Conservation (phyloP, 2,797 vertebrate species). For the Chelidonichthys spinosus region DNA sequence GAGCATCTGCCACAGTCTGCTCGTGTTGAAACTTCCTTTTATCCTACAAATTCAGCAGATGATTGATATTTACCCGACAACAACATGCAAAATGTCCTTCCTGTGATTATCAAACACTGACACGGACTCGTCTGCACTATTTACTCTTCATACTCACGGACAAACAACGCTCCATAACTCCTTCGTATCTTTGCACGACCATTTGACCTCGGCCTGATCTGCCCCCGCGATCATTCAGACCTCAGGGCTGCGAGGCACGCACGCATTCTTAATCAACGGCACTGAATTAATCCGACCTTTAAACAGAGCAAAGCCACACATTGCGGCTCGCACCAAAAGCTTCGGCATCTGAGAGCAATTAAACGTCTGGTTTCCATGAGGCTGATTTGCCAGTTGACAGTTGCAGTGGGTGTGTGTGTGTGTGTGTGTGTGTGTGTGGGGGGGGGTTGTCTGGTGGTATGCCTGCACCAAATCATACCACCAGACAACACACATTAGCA, state of each 20-base stretch:
- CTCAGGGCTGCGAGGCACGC: slow-evolving; percentile 48
- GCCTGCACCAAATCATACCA: slow-evolving; percentile 71
- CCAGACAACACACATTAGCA: slow-evolving; percentile 68
- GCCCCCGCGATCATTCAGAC: slow-evolving; percentile 50
- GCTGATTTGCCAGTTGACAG: slow-evolving; percentile 78
- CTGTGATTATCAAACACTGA: slow-evolving; percentile 28
- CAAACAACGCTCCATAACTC: slow-evolving; percentile 25
- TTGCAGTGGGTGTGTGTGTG: slow-evolving; percentile 45
- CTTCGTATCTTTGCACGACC: slow-evolving; percentile 17
- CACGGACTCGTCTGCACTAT: slow-evolving; percentile 10
- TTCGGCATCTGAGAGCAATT: slow-evolving; percentile 85
- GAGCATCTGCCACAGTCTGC: slow-evolving; percentile 5
- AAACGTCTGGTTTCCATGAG: slow-evolving; percentile 82
- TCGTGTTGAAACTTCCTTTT: slow-evolving; percentile 13
- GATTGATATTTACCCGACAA: slow-evolving; percentile 17
- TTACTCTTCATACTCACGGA: slow-evolving; percentile 6
- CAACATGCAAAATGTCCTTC: slow-evolving; percentile 8
- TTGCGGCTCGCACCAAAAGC: slow-evolving; percentile 72
- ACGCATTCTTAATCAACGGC: slow-evolving; percentile 72
- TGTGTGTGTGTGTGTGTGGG: background rate
- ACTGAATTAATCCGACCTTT: slow-evolving; percentile 74
- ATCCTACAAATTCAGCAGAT: slow-evolving; percentile 14
- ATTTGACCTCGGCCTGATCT: slow-evolving; percentile 47
- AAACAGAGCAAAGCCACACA: slow-evolving; percentile 74
- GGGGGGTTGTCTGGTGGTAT: slow-evolving; percentile 3